Base-by-base conservation (phyloP, 2,888 invertebrate genomes). In the Brachyopa scutellaris region DNA sequence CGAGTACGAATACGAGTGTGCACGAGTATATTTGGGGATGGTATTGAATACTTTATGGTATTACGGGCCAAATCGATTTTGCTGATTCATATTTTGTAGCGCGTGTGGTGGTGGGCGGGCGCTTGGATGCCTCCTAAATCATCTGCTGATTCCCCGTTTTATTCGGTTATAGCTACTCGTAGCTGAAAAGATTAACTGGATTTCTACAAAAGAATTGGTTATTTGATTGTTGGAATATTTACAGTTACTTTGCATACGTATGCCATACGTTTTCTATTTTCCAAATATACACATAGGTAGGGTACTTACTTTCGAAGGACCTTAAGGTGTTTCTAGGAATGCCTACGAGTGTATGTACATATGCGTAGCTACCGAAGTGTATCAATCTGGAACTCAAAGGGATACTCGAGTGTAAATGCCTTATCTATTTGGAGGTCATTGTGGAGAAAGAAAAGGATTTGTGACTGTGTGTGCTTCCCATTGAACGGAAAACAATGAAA, bases 11-110 rank as follows among this genome's bases (percentile, higher is more conserved):
- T n/a, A n/a, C n/a, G n/a, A n/a, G n/a, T n/a, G n/a, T n/a, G n/a
- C n/a, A n/a, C n/a, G n/a, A n/a, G 38, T 47, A 7, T 57, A 36
- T 17, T 7, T 13, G 11, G 6, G 17, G 7, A n/a, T 59, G 42
- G 42, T 26, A 26, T 26, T 57, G 57, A 40, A 66, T 66, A 26
- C 40, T 53, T 53, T 42, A 66, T 53, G 51, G 53, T 26, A 21
- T 42, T 29, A 29, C 31, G 31, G 38, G 15, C 19, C 29, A 51
- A 70, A 61, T 70, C 70, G 59, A 70, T 70, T 61, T 59, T 70
- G 59, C 59, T 70, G 59, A 70, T 59, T 70, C 70, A 42, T 40
- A 31, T 70, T n/a, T 47, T 21, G 8, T 21, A 29, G 31, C 33
- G 36, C 57, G 17, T 38, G 53, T 23, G 45, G 23, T 11, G 17